These are phyloP conservation scores for Megaceryle alcyon DNA, from an alignment of 2,797 vertebrate species.

Conservation along the genomic window DNA sequence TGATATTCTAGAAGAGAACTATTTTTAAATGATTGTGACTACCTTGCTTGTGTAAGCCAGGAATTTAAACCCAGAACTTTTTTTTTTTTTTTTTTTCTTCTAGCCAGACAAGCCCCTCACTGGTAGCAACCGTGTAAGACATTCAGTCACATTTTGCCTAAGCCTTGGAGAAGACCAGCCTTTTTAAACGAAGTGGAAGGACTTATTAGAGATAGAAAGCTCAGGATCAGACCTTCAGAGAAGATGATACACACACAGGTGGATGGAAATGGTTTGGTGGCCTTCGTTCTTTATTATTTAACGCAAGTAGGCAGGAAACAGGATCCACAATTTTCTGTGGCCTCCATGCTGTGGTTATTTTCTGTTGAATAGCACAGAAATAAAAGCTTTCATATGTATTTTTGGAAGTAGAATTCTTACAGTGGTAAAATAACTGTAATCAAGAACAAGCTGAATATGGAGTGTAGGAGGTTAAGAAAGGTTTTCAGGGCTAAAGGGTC, in stretches of 20 bases:
- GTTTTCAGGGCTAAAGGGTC: conserved; percentile 40
- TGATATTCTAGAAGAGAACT: not conserved
- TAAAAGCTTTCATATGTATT: conserved; percentile 62
- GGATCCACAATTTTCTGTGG: conserved; percentile 46
- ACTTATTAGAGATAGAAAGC: not conserved
- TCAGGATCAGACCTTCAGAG: not conserved
- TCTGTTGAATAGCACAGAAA: conserved; percentile 63
- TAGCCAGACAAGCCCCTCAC: not conserved
- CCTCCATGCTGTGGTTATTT: conserved; percentile 68
- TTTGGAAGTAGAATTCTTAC: conserved; percentile 57
- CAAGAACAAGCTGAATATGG: conserved; percentile 56
- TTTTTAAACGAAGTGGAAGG: not conserved
- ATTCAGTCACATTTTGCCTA: not conserved
- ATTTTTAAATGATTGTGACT: not conserved
- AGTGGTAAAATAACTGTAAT: conserved; percentile 67
- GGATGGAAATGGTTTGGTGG: not conserved
- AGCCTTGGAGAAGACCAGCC: not conserved
- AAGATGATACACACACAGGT: not conserved
- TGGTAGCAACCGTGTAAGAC: not conserved
- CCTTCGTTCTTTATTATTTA: not conserved
- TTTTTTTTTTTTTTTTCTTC: not conserved
- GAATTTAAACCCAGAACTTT: not conserved
- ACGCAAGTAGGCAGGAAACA: conserved; percentile 24
- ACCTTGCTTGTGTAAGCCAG: not conserved
- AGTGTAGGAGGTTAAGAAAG: conserved; percentile 63